Percentiles rank a stretch among this genome's conserved stretches.
These are phyloP conservation scores for Anas flavirostris DNA, from an alignment of 2,797 vertebrate species.

Conservation along the genomic window DNA sequence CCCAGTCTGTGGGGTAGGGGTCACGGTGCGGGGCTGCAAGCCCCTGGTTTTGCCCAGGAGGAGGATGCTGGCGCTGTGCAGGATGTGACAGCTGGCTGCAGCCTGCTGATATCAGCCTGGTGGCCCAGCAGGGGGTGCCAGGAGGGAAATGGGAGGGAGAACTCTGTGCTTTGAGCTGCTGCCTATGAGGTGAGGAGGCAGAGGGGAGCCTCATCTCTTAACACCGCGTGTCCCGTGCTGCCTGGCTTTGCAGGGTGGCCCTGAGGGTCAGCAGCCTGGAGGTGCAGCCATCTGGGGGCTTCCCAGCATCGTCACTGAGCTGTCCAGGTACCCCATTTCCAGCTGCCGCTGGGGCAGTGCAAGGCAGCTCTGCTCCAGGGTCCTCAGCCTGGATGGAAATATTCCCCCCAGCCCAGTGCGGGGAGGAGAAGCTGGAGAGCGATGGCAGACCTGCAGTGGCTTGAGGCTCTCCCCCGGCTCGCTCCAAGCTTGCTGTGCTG, in stretches of 20 bases:
- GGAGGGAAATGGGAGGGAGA: neutral
- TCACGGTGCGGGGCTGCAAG: neutral
- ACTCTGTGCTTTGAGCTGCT: neutral
- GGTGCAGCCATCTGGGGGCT: neutral
- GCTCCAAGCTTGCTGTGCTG: neutral
- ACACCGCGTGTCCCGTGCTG: neutral
- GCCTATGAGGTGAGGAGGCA: neutral
- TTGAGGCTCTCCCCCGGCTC: neutral
- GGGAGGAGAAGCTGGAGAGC: neutral
- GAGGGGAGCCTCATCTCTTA: neutral
- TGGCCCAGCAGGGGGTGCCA: neutral
- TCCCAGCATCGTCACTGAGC: no score
- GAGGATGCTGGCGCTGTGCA: fast-evolving
- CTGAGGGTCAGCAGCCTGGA: neutral
- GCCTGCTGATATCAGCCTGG: neutral
- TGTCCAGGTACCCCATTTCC: neutral
- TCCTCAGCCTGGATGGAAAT: neutral
- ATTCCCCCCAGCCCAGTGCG: no score
- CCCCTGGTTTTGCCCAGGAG: neutral
- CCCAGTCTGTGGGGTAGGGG: neutral
- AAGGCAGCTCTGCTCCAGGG: neutral
- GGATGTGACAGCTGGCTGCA: neutral
- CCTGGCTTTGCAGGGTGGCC: neutral
- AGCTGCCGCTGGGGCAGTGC: no score
- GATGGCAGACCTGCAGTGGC: neutral